These are phyloP conservation scores for Ellobius talpinus DNA, from an alignment of 2,113 vertebrate genomes.

Conservation along the genomic window DNA sequence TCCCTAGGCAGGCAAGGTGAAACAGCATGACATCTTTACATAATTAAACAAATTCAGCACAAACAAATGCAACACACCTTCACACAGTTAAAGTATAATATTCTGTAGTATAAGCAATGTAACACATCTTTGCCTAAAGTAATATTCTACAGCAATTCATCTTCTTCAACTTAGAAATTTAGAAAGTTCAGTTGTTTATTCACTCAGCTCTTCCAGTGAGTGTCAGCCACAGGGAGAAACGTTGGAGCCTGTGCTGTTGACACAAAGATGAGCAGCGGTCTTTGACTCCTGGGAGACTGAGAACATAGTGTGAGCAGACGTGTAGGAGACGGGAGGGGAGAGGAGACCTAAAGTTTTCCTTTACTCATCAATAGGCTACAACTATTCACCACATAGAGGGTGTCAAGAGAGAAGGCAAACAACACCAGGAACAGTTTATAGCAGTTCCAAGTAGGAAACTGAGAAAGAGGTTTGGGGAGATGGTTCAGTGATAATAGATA, in stretches of 20 bases:
- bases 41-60: neutral
- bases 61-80: neutral
- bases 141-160: neutral
- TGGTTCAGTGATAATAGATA: neutral
- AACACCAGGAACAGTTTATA: neutral
- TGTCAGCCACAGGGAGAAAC: neutral
- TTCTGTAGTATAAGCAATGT: neutral
- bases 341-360: neutral
- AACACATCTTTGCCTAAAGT: neutral
- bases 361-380: neutral
- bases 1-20: neutral
- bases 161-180: constrained; percentile 38
- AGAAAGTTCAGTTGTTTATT: neutral
- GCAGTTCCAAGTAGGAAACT: neutral
- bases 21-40: neutral
- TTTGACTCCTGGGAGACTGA: neutral
- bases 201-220: neutral
- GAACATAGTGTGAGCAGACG: neutral
- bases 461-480: neutral
- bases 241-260: neutral
- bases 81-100: neutral
- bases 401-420: neutral
- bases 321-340: neutral
- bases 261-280: neutral
- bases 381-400: neutral